Evolutionary conservation across 2,113 vertebrate species (phyloP).

Genomic region (Aythya baeri): DNA sequence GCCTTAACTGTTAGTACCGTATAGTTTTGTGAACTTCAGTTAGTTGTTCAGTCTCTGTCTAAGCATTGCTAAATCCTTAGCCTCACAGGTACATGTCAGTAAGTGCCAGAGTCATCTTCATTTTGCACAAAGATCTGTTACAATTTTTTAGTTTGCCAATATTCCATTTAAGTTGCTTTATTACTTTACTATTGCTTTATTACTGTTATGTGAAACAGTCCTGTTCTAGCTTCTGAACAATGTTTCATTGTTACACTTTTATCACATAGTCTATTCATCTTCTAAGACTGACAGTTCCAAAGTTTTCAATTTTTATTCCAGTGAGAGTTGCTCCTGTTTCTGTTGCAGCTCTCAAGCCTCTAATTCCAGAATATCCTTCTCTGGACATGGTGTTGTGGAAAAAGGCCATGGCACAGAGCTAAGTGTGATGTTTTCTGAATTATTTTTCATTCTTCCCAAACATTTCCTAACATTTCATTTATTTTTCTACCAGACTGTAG

Average conservation of each 20-base stretch:
- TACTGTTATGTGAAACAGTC: not conserved
- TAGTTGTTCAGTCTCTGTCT: not conserved
- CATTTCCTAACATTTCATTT: not conserved
- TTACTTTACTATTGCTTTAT: not conserved
- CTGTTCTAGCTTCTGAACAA: not conserved
- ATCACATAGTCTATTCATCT: not conserved
- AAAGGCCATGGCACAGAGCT: not conserved
- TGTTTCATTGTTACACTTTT: not conserved
- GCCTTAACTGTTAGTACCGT: not conserved
- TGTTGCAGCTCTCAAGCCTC: rapidly evolving
- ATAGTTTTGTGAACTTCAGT: not conserved
- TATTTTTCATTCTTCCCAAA: not conserved
- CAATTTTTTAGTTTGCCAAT: not conserved
- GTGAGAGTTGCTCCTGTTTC: not conserved
- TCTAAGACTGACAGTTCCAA: not conserved
- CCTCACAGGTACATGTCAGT: not conserved
- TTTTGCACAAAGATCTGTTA: not conserved
- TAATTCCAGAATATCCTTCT: not conserved
- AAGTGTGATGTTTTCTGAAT: not conserved
- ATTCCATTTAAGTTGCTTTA: not conserved
- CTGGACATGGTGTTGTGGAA: rapidly evolving
- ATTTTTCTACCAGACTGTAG: not conserved
- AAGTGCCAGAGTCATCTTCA: rapidly evolving
- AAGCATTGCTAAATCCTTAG: not conserved
- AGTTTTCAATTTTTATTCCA: not conserved